Base-by-base conservation (phyloP, 2,113 vertebrate genomes). In the Ibidorhyncha struthersii region DNA sequence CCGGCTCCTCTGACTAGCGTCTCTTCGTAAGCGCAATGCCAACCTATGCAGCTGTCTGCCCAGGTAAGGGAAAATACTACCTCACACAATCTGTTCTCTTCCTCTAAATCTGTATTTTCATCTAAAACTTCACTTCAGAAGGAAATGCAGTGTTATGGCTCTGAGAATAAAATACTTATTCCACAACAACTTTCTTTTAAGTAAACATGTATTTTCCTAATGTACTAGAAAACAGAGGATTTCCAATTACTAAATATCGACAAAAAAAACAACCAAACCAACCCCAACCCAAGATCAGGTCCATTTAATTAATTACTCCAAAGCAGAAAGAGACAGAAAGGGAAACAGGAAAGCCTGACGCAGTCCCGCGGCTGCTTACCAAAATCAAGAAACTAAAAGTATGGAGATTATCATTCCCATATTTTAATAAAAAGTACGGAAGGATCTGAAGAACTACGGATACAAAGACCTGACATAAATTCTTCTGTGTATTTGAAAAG, bases 351-450 rank as follows among this genome's bases (percentile, higher is more conserved):
- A 93, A 91, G 86, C 43, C 81, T 88, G 95, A 84, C 84, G 50
- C n/a, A 47, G 62, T 59, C 85, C 86, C 81, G 56, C 25, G 7
- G 53, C 70, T 69, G 87, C 74, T 77, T 66, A 62, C 63, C 2
- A 2, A 50, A 71, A 87, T 20, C 84, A 90, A 89, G 86, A 94
- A 94, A 80, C 93, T 27, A 23, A 52, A 82, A 77, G 77, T n/a
- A 93, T 8, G 40, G 86, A 94, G 89, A 94, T 87, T 87, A 95
- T 89, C 36, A 5, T 86, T 89, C 56, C 86, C 38, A 13, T 82
- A 79, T 85, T 93, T 94, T 92, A 94, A 92, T 93, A 95, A 94
- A 86, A 95, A 85, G 52, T 89, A 72, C 85, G 74, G 84, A 87
- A 94, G 84, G 70, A 85, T 77, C 93, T 77, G 84, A 92, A 95